phyloP scores from a whole-genome alignment of 2,888 invertebrate species.

The Colletes collaris region DNA sequence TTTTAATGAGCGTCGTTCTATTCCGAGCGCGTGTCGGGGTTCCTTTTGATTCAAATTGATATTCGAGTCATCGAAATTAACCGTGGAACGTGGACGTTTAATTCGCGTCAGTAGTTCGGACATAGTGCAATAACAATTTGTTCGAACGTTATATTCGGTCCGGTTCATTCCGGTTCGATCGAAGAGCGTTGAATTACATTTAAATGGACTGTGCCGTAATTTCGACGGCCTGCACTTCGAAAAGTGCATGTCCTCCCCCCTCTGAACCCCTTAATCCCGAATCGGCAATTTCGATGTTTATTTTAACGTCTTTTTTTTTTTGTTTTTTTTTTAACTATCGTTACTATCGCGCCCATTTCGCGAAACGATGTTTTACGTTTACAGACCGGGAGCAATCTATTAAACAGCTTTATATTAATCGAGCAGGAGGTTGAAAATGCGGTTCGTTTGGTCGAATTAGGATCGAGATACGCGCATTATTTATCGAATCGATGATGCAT shows the following conservation, averaged over 20 bases:
- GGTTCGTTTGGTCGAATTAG: neutral
- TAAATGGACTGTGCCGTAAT: conserved; percentile 38
- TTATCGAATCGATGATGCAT: neutral
- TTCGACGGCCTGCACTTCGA: conserved; percentile 24
- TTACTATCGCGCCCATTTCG: neutral
- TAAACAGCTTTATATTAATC: no score
- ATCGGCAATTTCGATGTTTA: conserved; percentile 9
- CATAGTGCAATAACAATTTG: conserved; percentile 22
- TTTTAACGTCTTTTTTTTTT: conserved; percentile 4
- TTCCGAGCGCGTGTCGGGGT: neutral
- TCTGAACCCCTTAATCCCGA: conserved; percentile 5
- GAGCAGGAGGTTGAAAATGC: no score
- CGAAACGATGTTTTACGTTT: no score
- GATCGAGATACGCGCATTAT: neutral
- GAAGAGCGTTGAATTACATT: conserved; percentile 34
- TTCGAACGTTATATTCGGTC: conserved; percentile 28
- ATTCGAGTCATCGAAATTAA: conserved; percentile 12
- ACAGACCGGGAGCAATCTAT: no score
- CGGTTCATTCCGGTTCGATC: conserved; percentile 3
- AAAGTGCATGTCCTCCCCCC: conserved; percentile 7
- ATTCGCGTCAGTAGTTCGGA: neutral
- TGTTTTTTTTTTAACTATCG: no score
- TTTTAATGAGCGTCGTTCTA: neutral
- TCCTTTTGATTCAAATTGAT: no score
- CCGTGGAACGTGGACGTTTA: neutral